phyloP scores from a whole-genome alignment of 2,113 vertebrate genomes.

The Eurystomus gularis region DNA sequence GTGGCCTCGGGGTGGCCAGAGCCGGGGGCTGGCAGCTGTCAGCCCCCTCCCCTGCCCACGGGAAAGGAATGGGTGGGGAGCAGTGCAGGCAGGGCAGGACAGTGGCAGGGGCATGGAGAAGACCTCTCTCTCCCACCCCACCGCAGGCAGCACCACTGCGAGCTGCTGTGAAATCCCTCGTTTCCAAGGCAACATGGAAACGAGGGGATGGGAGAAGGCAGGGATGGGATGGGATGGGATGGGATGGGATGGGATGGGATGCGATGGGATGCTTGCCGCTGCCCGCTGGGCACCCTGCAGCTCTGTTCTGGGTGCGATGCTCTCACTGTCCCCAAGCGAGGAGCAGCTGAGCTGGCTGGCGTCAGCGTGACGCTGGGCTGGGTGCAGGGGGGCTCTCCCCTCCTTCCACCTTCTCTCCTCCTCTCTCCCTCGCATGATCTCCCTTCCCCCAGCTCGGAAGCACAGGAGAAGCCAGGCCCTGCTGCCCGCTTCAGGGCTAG shows the following conservation, averaged over 20 bases:
- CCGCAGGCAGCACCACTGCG: background rate
- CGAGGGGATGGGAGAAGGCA: background rate
- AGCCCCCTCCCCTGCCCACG: rapidly evolving
- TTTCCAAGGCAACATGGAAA: slow-evolving; percentile 26
- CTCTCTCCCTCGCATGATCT: background rate
- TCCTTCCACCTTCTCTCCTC: background rate
- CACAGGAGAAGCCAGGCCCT: background rate
- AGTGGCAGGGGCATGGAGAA: rapidly evolving
- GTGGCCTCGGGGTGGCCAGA: background rate
- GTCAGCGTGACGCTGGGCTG: rapidly evolving
- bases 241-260: background rate
- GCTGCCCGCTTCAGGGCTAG: background rate
- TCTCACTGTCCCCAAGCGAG: background rate
- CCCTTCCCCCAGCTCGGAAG: background rate
- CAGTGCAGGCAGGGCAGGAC: background rate
- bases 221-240: background rate
- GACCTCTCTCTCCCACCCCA: background rate
- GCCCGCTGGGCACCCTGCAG: background rate
- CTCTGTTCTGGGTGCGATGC: background rate
- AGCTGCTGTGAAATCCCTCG: background rate
- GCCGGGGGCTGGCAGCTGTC: rapidly evolving
- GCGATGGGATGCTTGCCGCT: background rate
- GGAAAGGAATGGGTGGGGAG: background rate
- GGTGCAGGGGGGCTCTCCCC: background rate
- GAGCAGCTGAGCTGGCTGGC: background rate